phyloP scores from a whole-genome alignment of 2,797 vertebrate genomes.

The Streptopelia turtur region DNA sequence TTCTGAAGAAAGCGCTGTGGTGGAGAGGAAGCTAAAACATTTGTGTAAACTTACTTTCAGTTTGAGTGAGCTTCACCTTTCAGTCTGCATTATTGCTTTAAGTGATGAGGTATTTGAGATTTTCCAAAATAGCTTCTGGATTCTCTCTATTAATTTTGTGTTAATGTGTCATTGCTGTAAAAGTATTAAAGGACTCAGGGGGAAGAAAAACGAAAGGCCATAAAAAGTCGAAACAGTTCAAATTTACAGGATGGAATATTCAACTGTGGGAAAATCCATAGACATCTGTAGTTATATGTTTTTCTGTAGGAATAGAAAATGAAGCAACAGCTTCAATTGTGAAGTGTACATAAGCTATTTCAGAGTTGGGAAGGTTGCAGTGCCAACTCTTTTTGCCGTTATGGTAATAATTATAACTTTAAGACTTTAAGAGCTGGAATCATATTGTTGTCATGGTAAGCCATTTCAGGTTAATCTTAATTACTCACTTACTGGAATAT shows the following conservation, averaged over 20 bases:
- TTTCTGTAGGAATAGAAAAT: background rate
- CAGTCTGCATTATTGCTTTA: background rate
- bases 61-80: background rate
- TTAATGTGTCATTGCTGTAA: background rate
- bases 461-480: background rate
- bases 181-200: background rate
- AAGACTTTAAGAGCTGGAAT: background rate
- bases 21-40: background rate
- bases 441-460: background rate
- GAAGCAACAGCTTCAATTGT: background rate
- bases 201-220: accelerated
- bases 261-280: background rate
- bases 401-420: background rate
- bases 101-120: background rate
- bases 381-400: background rate
- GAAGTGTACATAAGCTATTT: background rate
- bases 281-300: background rate
- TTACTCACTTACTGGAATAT: background rate
- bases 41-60: background rate
- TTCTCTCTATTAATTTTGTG: background rate
- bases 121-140: background rate
- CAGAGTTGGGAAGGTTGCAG: background rate
- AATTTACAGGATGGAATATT: background rate
- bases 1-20: background rate
- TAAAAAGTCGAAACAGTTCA: background rate